Percentiles rank a stretch among this genome's conserved stretches.
Evolutionary conservation across 2,797 vertebrate species (phyloP).

Genomic region (Tinamus major): DNA sequence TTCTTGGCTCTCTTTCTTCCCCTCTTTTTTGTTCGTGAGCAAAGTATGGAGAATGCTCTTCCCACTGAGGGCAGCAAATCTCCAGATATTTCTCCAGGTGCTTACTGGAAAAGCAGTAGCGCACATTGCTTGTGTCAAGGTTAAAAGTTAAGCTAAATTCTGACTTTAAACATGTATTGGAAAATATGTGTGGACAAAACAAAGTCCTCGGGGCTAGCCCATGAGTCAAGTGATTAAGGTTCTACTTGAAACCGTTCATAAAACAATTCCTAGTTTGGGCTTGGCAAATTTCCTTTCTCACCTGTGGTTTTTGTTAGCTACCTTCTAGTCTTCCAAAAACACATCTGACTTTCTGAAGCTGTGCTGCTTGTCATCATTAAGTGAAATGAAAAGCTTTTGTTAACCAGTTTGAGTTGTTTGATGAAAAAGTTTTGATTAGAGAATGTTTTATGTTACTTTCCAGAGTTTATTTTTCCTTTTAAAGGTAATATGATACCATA

Average conservation of each 20-base stretch:
- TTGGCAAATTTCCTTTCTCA: conserved; percentile 50
- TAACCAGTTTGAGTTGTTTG: conserved; percentile 47
- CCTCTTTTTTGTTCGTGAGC: not conserved
- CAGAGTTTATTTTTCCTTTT: conserved; percentile 69
- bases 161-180: not conserved
- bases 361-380: conserved; percentile 41
- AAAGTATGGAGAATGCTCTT: not conserved
- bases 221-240: conserved; percentile 7
- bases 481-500: conserved; percentile 73
- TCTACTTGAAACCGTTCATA: conserved; percentile 18
- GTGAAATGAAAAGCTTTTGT: conserved; percentile 56
- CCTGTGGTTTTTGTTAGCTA: conserved; percentile 44
- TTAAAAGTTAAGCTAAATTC: conserved; percentile 46
- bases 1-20: not conserved
- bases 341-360: conserved; percentile 18
- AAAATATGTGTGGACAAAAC: conserved; percentile 33
- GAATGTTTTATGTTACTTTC: conserved; percentile 69
- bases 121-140: not conserved
- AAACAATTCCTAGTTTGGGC: conserved; percentile 6
- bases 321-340: conserved; percentile 28
- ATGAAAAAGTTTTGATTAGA: conserved; percentile 73
- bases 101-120: not conserved
- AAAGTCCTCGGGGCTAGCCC: not conserved
- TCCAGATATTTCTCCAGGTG: not conserved
- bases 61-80: not conserved